Evolutionary conservation across 2,113 vertebrate genomes (phyloP).

Genomic region (Colistium nudipinnis): DNA sequence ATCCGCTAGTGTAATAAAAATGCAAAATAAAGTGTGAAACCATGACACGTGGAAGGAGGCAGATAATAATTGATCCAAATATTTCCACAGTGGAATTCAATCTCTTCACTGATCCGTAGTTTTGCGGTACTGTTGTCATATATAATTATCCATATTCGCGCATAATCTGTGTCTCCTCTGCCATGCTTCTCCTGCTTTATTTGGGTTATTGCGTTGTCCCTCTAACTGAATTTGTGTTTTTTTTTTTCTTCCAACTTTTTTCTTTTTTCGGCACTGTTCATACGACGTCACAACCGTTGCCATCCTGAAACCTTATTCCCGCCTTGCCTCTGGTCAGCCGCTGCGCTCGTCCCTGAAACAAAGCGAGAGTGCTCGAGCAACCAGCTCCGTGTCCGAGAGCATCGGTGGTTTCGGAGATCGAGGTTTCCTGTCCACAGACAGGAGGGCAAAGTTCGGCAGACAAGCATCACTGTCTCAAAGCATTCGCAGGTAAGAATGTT

Average conservation of each 20-base stretch:
- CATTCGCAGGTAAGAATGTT: slow-evolving; percentile 88
- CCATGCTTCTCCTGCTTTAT: not conserved
- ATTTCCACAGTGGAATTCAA: not conserved
- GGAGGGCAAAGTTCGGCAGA: slow-evolving; percentile 79
- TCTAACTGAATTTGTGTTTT: not conserved
- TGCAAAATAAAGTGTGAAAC: slow-evolving; percentile 26
- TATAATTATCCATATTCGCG: not conserved
- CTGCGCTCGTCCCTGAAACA: slow-evolving; percentile 83
- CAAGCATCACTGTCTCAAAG: slow-evolving; percentile 93
- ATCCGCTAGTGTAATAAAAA: slow-evolving; percentile 17
- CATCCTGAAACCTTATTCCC: not conserved
- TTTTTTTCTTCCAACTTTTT: too few relatives aligned
- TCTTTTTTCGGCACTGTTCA: not conserved
- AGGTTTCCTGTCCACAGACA: slow-evolving; percentile 55
- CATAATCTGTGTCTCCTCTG: not conserved
- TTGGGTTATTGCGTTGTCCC: not conserved
- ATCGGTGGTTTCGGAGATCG: slow-evolving; percentile 50
- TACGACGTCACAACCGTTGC: not conserved
- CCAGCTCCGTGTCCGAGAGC: slow-evolving; percentile 59
- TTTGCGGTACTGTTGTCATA: not conserved
- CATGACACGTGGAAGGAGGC: not conserved
- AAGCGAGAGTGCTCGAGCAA: slow-evolving; percentile 83
- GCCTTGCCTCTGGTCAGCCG: slow-evolving; percentile 71
- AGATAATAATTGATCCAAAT: not conserved
- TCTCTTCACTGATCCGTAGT: not conserved